Evolutionary conservation across 2,888 invertebrate genomes (phyloP), one percentile per base, ranked within the genome.

Genomic region (Andrena marginata): DNA sequence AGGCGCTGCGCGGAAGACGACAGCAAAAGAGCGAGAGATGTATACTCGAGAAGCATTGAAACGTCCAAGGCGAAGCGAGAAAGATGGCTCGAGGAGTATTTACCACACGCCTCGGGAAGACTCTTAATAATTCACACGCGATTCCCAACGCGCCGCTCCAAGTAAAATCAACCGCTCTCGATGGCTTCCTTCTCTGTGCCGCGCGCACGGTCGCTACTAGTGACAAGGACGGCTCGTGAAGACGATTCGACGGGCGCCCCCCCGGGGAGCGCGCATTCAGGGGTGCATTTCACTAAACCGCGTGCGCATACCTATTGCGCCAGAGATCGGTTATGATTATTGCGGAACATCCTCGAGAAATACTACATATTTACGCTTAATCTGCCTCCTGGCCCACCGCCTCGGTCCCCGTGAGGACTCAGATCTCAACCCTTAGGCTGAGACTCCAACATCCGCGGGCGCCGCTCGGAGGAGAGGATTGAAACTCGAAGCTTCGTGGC

Each of bases 101-200:
- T 91, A 89, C 88, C 85, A 85, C 90, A 87, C 85, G 86, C 85
- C 85, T 87, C 83, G 81, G 68, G 82, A 85, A 42, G 42, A 89
- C 86, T 90, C 87, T 91, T 92, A 90, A 92, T 91, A 90, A 92
- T 92, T 92, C 91, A 90, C 89, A 87, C 89, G 88, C 88, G 88
- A 87, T 89, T 89, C 84, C 83, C 77, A 77, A 70, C 72, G 79
- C 79, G 77, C 70, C 74, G 78, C 65, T 71, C 65, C 51, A 63
- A 82, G 51, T 35, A 51, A 56, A 77, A 69, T 63, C 79, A 54
- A 86, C 77, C 70, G 68, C 80, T 69, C 80, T 74, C 77, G 79
- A 76, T 81, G 77, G 70, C 71, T 80, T 74, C 81, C 75, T 78
- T 74, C 70, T 72, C 82, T 67, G 49, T 63, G 56, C 67, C 73